A percentile compares a stretch with the other conserved stretches of the same genome.
These are phyloP conservation scores for Lepisosteus oculatus DNA, from an alignment of 2,113 vertebrate species.

Conservation along the genomic window DNA sequence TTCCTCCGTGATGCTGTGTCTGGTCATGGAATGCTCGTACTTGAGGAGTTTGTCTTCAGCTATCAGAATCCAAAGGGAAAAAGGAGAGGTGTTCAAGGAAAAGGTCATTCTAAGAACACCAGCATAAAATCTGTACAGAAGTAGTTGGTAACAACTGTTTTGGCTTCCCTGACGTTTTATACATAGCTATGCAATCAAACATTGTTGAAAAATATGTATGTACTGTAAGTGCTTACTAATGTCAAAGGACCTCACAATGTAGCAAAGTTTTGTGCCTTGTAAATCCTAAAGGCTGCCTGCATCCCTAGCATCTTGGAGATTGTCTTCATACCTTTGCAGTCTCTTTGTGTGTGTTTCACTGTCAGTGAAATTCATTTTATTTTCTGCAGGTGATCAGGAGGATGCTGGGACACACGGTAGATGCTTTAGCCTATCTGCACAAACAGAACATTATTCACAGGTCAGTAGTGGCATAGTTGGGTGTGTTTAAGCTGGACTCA, in stretches of 20 bases:
- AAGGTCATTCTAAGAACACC: constrained; percentile 41
- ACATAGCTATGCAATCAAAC: too few relatives aligned
- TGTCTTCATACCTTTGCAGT: too few relatives aligned
- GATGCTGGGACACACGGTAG: constrained; percentile 65
- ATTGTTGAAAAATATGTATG: too few relatives aligned
- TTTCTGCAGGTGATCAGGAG: constrained; percentile 53
- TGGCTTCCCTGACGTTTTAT: too few relatives aligned
- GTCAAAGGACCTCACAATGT: too few relatives aligned
- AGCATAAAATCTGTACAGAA: too few relatives aligned
- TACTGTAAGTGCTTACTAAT: too few relatives aligned
- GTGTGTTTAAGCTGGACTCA: not conserved
- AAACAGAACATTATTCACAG: constrained; percentile 59
- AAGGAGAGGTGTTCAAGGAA: constrained; percentile 30
- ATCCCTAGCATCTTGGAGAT: too few relatives aligned
- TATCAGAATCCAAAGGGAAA: constrained; percentile 52
- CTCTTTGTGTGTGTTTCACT: too few relatives aligned
- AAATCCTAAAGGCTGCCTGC: too few relatives aligned
- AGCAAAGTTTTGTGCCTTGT: too few relatives aligned
- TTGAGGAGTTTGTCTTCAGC: constrained; percentile 47
- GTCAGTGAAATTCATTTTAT: not conserved
- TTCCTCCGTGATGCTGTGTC: constrained; percentile 62
- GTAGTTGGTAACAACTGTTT: too few relatives aligned
- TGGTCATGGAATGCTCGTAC: constrained; percentile 63
- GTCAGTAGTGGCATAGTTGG: constrained; percentile 36
- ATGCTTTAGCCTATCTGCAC: constrained; percentile 66